These are phyloP conservation scores for Limanda limanda DNA, from an alignment of 2,113 vertebrate species.

Conservation along the genomic window DNA sequence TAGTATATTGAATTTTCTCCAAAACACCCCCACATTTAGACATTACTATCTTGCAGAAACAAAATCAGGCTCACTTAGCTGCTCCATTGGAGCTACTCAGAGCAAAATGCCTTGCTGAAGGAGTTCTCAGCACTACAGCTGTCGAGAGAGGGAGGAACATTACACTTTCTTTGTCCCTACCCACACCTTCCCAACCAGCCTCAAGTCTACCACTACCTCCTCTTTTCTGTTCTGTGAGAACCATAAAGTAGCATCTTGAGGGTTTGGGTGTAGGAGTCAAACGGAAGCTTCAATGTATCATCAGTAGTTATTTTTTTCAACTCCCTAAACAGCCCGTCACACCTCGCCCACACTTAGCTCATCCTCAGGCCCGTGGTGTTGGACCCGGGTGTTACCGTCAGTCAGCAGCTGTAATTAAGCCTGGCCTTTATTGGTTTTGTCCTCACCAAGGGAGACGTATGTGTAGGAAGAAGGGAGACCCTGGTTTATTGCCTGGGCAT, in stretches of 20 bases:
- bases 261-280: no score
- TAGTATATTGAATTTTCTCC: conserved; percentile 13
- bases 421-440: conserved; percentile 78
- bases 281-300: background rate
- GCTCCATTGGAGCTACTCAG: no score
- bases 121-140: conserved; percentile 13
- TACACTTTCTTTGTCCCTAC: conserved; percentile 12
- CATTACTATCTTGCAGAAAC: no score
- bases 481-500: conserved; percentile 74
- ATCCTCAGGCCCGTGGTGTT: conserved; percentile 56
- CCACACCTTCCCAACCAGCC: conserved; percentile 33
- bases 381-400: conserved; percentile 57
- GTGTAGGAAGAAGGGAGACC: conserved; percentile 66
- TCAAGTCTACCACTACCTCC: conserved; percentile 23
- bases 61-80: no score
- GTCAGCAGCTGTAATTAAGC: conserved; percentile 78
- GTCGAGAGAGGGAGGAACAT: background rate
- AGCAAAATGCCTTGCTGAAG: conserved; percentile 20
- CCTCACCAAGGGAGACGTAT: conserved; percentile 69
- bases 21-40: background rate
- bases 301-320: conserved; percentile 25
- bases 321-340: conserved; percentile 15
- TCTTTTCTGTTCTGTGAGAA: conserved; percentile 46
- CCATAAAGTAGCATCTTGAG: background rate
- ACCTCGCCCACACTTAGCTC: conserved; percentile 51